Conservation (phyloP, 2,113 vertebrate species). For the Ochotona princeps region DNA sequence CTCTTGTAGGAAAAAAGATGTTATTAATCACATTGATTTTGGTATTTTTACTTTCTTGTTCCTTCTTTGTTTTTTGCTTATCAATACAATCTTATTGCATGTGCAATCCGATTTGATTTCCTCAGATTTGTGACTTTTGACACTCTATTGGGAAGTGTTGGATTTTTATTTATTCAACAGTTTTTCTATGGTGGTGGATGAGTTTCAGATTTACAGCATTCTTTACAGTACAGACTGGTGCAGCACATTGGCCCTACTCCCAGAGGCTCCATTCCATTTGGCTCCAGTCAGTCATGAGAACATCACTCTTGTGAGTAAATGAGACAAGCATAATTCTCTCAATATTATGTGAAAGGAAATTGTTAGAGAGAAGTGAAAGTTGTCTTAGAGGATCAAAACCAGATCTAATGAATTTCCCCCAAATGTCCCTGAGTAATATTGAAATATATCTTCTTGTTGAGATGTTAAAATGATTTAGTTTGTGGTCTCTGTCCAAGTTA, state of each 20-base stretch:
- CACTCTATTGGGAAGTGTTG: conserved; percentile 89
- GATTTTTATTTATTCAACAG: conserved; percentile 91
- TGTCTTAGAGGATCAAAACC: not conserved
- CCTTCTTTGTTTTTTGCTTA: conserved; percentile 57
- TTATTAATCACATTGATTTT: not conserved
- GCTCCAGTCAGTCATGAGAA: conserved; percentile 41
- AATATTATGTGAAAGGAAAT: not conserved
- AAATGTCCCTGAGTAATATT: not conserved
- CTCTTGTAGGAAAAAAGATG: not conserved
- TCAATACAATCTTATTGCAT: conserved; percentile 88
- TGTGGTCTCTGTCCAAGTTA: not conserved
- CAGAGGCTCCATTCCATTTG: conserved; percentile 73
- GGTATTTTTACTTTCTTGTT: not conserved
- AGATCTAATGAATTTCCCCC: not conserved
- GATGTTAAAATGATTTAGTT: not conserved
- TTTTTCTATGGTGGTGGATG: conserved; percentile 86
- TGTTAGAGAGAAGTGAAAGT: not conserved
- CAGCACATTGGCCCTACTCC: conserved; percentile 75
- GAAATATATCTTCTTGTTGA: not conserved
- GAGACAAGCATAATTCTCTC: not conserved
- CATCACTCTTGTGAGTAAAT: not conserved
- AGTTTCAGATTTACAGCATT: conserved; percentile 81
- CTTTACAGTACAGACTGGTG: conserved; percentile 72
- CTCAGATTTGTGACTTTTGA: conserved; percentile 87
- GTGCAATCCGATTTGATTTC: conserved; percentile 85